A percentile compares a stretch with the other conserved stretches of the same genome.
These are phyloP conservation scores for Tineola bisselliella DNA, from an alignment of 2,888 invertebrate genomes.

Conservation along the genomic window DNA sequence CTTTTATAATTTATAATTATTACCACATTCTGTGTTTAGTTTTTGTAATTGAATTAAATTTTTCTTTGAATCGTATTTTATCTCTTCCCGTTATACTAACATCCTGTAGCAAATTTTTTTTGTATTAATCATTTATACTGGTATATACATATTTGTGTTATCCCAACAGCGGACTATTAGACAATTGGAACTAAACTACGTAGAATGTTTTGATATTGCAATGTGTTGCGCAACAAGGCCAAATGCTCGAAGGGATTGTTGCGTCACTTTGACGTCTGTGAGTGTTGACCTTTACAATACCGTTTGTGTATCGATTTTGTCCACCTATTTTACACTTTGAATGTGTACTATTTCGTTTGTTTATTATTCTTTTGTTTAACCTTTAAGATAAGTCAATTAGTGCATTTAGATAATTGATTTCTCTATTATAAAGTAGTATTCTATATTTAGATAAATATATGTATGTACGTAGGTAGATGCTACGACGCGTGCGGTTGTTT, in stretches of 20 bases:
- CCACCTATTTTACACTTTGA: background rate
- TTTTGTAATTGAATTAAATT: too few species aligned
- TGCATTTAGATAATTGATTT: too few species aligned
- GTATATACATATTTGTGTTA: too few species aligned
- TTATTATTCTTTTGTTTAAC: background rate
- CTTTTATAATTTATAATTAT: background rate
- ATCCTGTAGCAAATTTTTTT: too few species aligned
- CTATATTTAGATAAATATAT: too few species aligned
- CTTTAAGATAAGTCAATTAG: background rate
- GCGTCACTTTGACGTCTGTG: conserved; percentile 41
- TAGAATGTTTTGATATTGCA: conserved; percentile 27
- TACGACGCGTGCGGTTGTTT: background rate
- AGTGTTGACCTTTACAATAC: conserved; percentile 49
- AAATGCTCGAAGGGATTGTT: conserved; percentile 30
- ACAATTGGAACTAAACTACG: background rate
- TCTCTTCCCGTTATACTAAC: background rate
- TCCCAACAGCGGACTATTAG: background rate
- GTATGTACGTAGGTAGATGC: background rate
- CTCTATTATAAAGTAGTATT: too few species aligned
- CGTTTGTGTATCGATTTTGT: conserved; percentile 40
- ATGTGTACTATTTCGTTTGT: background rate
- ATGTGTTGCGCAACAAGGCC: conserved; percentile 48
- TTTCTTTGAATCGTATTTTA: background rate
- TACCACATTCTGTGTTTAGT: too few species aligned
- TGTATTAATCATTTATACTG: too few species aligned